Evolutionary conservation across 2,888 invertebrate genomes (phyloP), one percentile per base, ranked within the genome.

Genomic region (Drosophila diplacantha): DNA sequence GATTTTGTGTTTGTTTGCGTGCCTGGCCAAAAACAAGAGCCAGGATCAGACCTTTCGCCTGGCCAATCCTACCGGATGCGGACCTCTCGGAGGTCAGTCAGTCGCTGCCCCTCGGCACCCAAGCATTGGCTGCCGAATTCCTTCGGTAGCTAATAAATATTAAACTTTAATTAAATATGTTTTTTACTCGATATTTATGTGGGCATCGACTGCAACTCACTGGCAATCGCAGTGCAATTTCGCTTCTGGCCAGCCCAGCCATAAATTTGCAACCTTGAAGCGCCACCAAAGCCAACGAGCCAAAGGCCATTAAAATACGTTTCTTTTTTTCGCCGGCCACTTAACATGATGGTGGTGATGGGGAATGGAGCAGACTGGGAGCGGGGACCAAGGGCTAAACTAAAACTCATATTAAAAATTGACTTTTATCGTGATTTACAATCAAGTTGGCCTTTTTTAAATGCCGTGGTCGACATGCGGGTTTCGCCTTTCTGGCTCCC

Each of bases 371-470:
- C 18, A 16, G 12, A 18, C 9, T 9, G 26, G 9, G 2, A 7
- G 26, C 4, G 54, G 37, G 43, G 29, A 47, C 53, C 60, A 68
- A 43, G 62, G 70, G 71, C 72, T 72, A 71, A 81, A 67, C 83
- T 80, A 76, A 81, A 75, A 74, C 78, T 77, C 75, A 73, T 81
- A 84, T 80, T 82, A 85, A 82, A 84, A 85, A 83, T 85, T 83
- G 85, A 83, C 85, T 83, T 83, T 83, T 83, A 83, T 83, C 83
- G 84, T 83, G 83, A 83, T 83, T 83, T 83, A 84, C 84, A 85
- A 76, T 84, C 81, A 75, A 75, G 71, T 74, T 84, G 85, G 74
- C 76, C 75, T 73, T 74, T 83, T 78, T 81, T 79, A 81, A 81
- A 79, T 81, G 83, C 83, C 81, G 81, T 75, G 82, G 79, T 75